Evolutionary conservation across 2,113 vertebrate species (phyloP).

Genomic region (Podarcis muralis): DNA sequence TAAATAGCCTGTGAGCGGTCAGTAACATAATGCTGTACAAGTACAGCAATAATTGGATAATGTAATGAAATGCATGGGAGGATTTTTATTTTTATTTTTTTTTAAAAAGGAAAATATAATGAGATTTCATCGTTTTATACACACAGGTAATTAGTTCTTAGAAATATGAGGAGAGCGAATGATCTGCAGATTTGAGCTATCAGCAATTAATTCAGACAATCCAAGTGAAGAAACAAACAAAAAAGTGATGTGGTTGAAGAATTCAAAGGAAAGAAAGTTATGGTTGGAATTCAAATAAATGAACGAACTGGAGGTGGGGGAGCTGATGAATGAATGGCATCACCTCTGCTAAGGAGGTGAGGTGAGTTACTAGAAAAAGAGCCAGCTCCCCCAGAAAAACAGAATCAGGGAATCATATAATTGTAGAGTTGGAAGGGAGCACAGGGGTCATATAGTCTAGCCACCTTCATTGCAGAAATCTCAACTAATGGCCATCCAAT

Average conservation of each 20-base stretch:
- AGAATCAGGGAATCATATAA: background rate
- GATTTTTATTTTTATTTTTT: conserved; percentile 48
- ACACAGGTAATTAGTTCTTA: conserved; percentile 81
- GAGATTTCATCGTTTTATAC: conserved; percentile 80
- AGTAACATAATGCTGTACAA: conserved; percentile 76
- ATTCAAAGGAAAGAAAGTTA: conserved; percentile 54
- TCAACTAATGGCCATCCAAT: too few relatives aligned
- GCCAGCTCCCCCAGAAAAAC: too few relatives aligned
- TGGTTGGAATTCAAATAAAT: background rate
- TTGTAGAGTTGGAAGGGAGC: too few relatives aligned
- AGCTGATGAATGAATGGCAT: background rate
- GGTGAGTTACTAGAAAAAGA: background rate
- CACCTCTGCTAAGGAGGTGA: too few relatives aligned
- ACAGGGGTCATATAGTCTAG: too few relatives aligned
- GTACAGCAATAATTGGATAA: conserved; percentile 78
- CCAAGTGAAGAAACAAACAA: conserved; percentile 50
- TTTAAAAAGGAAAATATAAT: conserved; percentile 76
- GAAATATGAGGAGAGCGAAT: conserved; percentile 75
- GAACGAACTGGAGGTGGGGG: background rate
- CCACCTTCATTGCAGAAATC: too few relatives aligned
- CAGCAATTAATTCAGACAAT: conserved; percentile 75
- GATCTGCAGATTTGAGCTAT: conserved; percentile 78
- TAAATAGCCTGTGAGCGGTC: conserved; percentile 72
- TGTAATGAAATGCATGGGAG: conserved; percentile 77
- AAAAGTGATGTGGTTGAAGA: conserved; percentile 51